Base-by-base conservation (phyloP, 1,140 invertebrate genomes). In the Penaeus japonicus region DNA sequence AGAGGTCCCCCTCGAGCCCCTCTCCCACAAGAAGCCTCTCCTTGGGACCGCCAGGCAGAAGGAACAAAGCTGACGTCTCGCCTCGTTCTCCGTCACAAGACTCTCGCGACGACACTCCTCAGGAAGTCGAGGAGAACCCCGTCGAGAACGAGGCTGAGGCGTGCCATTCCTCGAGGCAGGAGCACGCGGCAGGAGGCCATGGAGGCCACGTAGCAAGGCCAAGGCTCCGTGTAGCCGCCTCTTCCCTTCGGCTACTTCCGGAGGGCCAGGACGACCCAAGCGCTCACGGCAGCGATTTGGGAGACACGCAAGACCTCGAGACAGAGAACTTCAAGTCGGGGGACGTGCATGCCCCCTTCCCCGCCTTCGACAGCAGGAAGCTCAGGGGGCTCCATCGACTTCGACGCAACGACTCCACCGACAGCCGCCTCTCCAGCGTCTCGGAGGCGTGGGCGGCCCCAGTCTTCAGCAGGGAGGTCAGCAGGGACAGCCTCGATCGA, bases 171-270 rank as follows among this genome's bases (percentile, higher is more conserved):
- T 82, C 80, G 59, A 17, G 20, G 10, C 22, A n/a, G 80, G 59
- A 57, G 80, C 55, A 27, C 80, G 53, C 32, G n/a, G 22, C 32
- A 32, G 10, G 53, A 59, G 80, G 55, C 53, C 24, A 82, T 82
- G 80, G 80, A 82, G 80, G 80, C 80, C 55, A 82, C 80, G 17
- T 82, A 82, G 80, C 80, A 22, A 73, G 70, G 70, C 5, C 80
- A 12, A 82, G 55, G 55, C 55, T n/a, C 55, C 54, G 80, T 27
- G 20, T 55, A 35, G 53, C 55, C 32, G 80, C 22, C 53, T 30
- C 55, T 20, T 30, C 80, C 53, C 32, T 32, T 22, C 70, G 35
- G 27, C 70, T 12, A 24, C 18, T 30, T 73, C 70, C 70, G 15
- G 27, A 27, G 18, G 70, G 70, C n/a, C 24, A 73, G 20, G 35